Evolutionary conservation across 2,797 vertebrate species (phyloP).

Genomic region (Petrocephalus schoutedeni): DNA sequence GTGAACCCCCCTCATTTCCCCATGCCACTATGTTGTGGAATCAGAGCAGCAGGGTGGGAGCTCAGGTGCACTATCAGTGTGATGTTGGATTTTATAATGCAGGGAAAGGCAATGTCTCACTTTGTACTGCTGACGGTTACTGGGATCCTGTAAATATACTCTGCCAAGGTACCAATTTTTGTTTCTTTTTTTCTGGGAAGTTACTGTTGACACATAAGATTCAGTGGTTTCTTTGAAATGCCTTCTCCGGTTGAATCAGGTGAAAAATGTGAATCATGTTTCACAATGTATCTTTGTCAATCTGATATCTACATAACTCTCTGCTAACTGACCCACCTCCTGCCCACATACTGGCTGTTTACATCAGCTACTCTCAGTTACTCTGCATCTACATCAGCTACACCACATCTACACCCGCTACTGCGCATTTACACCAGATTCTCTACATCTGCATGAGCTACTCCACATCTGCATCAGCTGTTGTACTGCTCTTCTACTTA

Average conservation of each 20-base stretch:
- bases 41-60: slow-evolving; percentile 31
- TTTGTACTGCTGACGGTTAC: slow-evolving; percentile 48
- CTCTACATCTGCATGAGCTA: not conserved
- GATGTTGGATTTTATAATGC: slow-evolving; percentile 50
- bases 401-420: not conserved
- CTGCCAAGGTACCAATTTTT: slow-evolving; percentile 51
- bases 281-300: not conserved
- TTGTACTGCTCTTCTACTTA: too few species aligned
- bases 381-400: too few species aligned
- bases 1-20: slow-evolving; percentile 46
- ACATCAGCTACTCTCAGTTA: not conserved
- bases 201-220: too few species aligned
- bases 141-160: slow-evolving; percentile 46
- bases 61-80: slow-evolving; percentile 56
- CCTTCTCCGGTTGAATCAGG: too few species aligned
- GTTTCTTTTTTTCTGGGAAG: too few species aligned
- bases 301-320: not conserved
- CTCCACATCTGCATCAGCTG: not conserved
- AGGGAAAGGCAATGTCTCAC: slow-evolving; percentile 42
- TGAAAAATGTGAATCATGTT: not conserved
- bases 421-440: too few species aligned
- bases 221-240: too few species aligned
- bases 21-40: slow-evolving; percentile 52
- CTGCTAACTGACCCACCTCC: not conserved
- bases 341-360: not conserved